Base-by-base conservation (phyloP, 2,113 vertebrate genomes). In the Ptyas mucosa region DNA sequence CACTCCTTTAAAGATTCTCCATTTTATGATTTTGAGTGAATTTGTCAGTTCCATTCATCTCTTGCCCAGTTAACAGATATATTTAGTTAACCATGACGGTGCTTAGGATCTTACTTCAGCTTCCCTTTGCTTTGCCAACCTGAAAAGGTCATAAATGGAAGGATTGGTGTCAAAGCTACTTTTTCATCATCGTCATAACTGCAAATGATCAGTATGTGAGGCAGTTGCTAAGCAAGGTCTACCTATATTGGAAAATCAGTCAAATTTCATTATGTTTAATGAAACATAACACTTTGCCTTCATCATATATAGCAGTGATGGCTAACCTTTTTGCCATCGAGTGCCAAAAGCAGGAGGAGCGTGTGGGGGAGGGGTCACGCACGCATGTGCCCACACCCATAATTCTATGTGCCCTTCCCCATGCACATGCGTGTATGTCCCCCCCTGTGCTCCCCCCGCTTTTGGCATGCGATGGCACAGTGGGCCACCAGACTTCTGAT, bases 221-320 rank as follows among this genome's bases (percentile, higher is more conserved):
- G 8, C 75, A 81, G 18, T 81, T 81, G 75, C 34, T 43, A 81
- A 43, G 75, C 34, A 39, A 81, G 34, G 75, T 39, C n/a, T 81
- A 21, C 15, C 69, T 21, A 18, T 43, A 53, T 43, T 26, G 20
- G 51, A 75, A 39, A 55, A 69, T 1, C 93, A 90, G 92, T 96
- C 95, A 95, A 61, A 94, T 93, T 91, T 95, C 93, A 93, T 87
- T 64, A 91, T 43, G 43, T 89, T 81, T 29, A 69, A 29, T 46
- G n/a, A n/a, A n/a, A n/a, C n/a, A n/a, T n/a, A n/a, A n/a, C 43
- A 46, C 43, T 46, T 46, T 46, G 43, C 43, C 43, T 5, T 46
- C 57, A 94, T 34, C 52, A 94, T 95, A 96, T 94, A 92, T 46
- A 46, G 43, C n/a, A n/a, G n/a, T n/a, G n/a, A n/a, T n/a, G n/a